phyloP scores from a whole-genome alignment of 1,140 invertebrate species.

The Calephelis virginiensis region DNA sequence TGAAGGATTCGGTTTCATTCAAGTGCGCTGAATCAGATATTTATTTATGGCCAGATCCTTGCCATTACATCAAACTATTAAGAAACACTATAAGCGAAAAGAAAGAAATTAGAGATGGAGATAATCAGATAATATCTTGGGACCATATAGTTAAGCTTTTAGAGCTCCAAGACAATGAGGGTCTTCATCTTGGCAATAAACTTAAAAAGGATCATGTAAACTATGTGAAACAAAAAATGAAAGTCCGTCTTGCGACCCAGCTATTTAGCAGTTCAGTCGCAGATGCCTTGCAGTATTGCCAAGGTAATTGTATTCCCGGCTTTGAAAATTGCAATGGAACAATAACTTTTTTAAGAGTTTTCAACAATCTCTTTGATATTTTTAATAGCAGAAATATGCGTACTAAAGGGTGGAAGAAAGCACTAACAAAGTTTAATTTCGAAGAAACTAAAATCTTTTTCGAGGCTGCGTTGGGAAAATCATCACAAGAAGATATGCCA shows the following conservation, averaged over 20 bases:
- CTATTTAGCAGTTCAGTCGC: neutral
- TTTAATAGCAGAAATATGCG: neutral
- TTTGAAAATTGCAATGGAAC: neutral
- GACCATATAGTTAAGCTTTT: neutral
- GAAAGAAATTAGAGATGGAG: neutral
- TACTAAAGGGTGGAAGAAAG: neutral
- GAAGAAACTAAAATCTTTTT: neutral
- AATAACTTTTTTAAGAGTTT: neutral
- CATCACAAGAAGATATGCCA: too few relatives aligned
- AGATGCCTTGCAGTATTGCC: neutral
- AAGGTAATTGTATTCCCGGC: neutral
- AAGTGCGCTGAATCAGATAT: neutral
- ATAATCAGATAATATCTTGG: neutral
- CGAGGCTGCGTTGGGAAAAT: too few relatives aligned
- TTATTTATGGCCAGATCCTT: neutral
- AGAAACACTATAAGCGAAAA: neutral
- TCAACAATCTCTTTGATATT: neutral
- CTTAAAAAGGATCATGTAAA: neutral
- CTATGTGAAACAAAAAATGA: neutral
- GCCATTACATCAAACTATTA: neutral
- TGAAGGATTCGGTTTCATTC: neutral
- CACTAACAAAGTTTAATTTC: neutral
- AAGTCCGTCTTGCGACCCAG: neutral
- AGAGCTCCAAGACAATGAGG: neutral
- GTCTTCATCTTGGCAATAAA: neutral